Evolutionary conservation across 2,888 invertebrate species (phyloP).

Genomic region (Choreutis nemorana): DNA sequence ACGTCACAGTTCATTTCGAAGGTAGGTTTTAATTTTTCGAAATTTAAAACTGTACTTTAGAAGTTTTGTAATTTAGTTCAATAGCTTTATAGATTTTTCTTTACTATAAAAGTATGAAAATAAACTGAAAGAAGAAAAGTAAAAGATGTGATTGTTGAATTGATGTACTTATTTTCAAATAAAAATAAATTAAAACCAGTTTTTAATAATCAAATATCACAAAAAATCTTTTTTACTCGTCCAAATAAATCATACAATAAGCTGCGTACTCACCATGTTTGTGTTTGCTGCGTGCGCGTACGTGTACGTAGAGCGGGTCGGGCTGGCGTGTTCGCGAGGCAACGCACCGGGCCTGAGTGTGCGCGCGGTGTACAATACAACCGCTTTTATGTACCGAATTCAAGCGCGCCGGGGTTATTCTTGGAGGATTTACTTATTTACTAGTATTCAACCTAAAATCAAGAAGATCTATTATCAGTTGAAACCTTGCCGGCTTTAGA

Average conservation of each 20-base stretch:
- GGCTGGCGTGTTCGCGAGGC: conserved; percentile 51
- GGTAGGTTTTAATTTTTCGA: no score
- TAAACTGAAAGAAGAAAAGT: neutral
- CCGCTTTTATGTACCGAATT: conserved; percentile 23
- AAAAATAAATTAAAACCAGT: no score
- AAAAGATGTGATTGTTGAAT: neutral
- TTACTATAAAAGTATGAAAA: neutral
- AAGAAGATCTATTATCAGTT: no score
- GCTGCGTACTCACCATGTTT: conserved; percentile 26
- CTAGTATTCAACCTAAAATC: no score
- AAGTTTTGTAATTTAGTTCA: no score
- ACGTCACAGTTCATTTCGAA: no score
- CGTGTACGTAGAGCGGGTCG: conserved; percentile 14
- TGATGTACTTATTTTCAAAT: neutral
- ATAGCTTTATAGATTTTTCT: no score
- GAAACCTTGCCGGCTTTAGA: neutral
- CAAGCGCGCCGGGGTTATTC: conserved; percentile 26
- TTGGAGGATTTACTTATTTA: no score
- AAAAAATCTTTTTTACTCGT: no score
- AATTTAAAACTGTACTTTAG: no score
- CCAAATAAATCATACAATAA: no score
- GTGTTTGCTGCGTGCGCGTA: conserved; percentile 9
- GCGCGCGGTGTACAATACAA: conserved; percentile 12
- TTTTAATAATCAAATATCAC: no score
- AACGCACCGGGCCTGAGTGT: conserved; percentile 59